Base-by-base conservation (phyloP, 2,888 invertebrate genomes). In the Cerastis rubricosa region DNA sequence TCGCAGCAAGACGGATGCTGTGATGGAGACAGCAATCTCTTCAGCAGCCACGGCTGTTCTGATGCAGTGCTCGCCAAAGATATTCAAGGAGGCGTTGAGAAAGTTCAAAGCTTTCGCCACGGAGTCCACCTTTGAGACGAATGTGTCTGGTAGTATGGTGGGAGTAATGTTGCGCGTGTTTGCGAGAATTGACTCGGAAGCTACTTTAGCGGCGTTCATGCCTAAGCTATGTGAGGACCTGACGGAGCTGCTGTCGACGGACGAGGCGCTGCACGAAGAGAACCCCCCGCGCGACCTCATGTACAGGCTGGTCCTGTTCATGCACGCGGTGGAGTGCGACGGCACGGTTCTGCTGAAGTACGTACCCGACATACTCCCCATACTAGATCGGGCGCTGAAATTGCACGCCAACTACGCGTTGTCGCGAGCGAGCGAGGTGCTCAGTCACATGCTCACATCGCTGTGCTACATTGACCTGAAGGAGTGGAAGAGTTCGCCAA, bases 141-240 rank as follows among this genome's bases (percentile, higher is more conserved):
- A 98, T 88, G 98, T 99, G 0, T 98, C 99, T 0, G 99, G 99
- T 0, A 98, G 98, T 91, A 97, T 98, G 92, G 97, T 98, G 0
- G 98, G 98, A 0, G 97, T 98, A 17, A 94, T 99, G 78, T 97
- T 98, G 80, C 97, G 97, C 76, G 96, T 97, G 17, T 98, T 98
- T 90, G 96, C 97, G 0, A 95, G 97, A 88, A 97, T 98, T 0
- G 97, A 98, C 89, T 97, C 98, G 0, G 97, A 97, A 75, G 97
- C 98, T 71, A 98, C 98, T 0, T 91, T 98, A 77, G 97, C 98
- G 77, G 96, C 97, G 22, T 97, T 99, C 88, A 90, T 99, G 74
- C 98, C 99, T 0, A 97, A 97, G 85, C 95, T 99, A 6, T 97
- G 98, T 87, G 97, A 97, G 73, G 97, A 97, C 19, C 97, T 99